phyloP scores from a whole-genome alignment of 2,888 invertebrate species.

The Dicyrtomina minuta region DNA sequence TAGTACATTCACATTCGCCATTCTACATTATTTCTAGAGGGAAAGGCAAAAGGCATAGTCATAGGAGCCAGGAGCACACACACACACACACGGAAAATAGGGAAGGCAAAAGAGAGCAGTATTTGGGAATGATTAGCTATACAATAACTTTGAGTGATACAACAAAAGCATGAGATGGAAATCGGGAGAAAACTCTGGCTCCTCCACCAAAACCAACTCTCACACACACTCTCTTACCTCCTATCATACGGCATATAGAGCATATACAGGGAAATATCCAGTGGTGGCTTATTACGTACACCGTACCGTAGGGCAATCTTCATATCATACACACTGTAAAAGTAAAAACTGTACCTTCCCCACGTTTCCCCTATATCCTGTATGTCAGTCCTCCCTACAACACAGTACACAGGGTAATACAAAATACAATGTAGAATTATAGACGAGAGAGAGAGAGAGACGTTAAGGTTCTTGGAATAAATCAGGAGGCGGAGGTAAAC shows the following conservation, averaged over 20 bases:
- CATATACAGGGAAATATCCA: no score
- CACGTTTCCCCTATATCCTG: no score
- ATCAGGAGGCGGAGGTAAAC: constrained; percentile 43
- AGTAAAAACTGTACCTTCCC: no score
- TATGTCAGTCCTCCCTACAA: no score
- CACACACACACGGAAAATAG: not conserved
- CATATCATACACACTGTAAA: no score
- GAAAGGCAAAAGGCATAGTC: not conserved
- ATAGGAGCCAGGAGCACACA: not conserved
- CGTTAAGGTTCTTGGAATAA: constrained; percentile 37
- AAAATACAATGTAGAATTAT: not conserved
- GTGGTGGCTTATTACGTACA: no score
- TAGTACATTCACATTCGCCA: no score
- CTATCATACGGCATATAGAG: no score
- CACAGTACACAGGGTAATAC: not conserved
- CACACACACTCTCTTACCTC: no score
- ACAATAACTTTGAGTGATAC: constrained; percentile 31
- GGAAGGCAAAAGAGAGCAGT: constrained; percentile 19
- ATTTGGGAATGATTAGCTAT: constrained; percentile 33
- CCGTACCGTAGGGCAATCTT: no score
- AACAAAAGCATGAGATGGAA: constrained; percentile 32
- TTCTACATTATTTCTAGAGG: not conserved
- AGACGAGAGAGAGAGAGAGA: constrained; percentile 6
- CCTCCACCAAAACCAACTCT: no score
- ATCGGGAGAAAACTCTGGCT: constrained; percentile 22